Percentiles rank a stretch among this genome's conserved stretches.
Conservation (phyloP, 2,888 invertebrate genomes). For the Ennomos fuscantarius region DNA sequence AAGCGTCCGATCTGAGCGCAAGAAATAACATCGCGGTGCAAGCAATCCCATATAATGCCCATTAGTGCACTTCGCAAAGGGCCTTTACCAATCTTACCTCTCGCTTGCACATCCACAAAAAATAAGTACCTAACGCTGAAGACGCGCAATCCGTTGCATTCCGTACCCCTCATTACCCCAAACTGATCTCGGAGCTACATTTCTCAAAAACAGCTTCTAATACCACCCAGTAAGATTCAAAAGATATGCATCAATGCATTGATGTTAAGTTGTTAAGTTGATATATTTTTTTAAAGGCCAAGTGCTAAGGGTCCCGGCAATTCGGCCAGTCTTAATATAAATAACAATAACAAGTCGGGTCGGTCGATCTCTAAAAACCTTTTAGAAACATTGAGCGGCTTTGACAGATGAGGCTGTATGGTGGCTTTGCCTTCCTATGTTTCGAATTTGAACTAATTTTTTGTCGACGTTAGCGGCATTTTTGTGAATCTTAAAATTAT, state of each 20-base stretch:
- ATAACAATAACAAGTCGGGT: slow-evolving; percentile 79
- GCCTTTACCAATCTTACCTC: slow-evolving; percentile 56
- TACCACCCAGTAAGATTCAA: slow-evolving; percentile 51
- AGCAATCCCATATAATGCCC: slow-evolving; percentile 74
- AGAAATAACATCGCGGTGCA: slow-evolving; percentile 61
- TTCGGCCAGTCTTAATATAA: slow-evolving; percentile 78
- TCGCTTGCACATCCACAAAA: slow-evolving; percentile 76
- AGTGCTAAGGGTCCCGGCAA: slow-evolving; percentile 48
- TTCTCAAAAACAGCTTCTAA: slow-evolving; percentile 48
- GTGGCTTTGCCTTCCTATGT: slow-evolving; percentile 43
- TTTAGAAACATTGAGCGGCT: slow-evolving; percentile 75
- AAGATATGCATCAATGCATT: slow-evolving; percentile 30
- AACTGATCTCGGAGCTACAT: slow-evolving; percentile 34
- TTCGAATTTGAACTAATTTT: slow-evolving; percentile 24
- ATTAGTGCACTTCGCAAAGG: slow-evolving; percentile 80
- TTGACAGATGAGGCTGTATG: slow-evolving; percentile 74
- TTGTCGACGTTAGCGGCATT: slow-evolving; percentile 8
- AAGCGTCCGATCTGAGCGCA: slow-evolving; percentile 49
- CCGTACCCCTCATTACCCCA: slow-evolving; percentile 69
- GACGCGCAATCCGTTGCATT: slow-evolving; percentile 79
- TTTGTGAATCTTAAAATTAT: not conserved
- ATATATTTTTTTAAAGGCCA: slow-evolving; percentile 48
- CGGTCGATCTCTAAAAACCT: slow-evolving; percentile 66
- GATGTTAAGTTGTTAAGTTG: slow-evolving; percentile 17
- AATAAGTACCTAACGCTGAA: slow-evolving; percentile 75